phyloP scores from a whole-genome alignment of 2,113 vertebrate genomes.

The Callocephalon fimbriatum region DNA sequence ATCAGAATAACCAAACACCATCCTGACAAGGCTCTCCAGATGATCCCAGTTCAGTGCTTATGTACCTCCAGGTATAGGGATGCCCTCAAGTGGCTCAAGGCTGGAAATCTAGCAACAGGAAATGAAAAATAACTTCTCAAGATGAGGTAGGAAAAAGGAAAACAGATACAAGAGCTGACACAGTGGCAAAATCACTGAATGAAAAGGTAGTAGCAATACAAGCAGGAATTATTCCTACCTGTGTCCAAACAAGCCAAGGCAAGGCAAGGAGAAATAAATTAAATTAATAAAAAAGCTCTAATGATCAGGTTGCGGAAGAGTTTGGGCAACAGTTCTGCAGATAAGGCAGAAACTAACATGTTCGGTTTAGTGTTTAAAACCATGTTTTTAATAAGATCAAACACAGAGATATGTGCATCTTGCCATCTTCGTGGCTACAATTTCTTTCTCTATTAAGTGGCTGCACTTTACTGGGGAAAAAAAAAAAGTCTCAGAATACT shows the following conservation, averaged over 20 bases:
- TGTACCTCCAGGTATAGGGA: neutral
- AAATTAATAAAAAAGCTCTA: neutral
- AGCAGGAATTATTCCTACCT: neutral
- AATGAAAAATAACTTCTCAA: neutral
- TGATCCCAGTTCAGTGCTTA: neutral
- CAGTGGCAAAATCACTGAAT: neutral
- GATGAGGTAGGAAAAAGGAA: neutral
- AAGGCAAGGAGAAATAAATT: neutral
- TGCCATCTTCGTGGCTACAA: neutral
- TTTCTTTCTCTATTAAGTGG: neutral
- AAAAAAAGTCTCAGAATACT: neutral
- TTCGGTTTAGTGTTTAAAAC: neutral
- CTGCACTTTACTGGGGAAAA: neutral
- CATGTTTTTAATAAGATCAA: neutral
- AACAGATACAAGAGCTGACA: neutral
- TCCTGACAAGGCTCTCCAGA: neutral
- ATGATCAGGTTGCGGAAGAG: rapidly evolving
- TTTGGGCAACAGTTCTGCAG: neutral
- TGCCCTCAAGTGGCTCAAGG: neutral
- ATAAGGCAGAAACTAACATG: neutral
- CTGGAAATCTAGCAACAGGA: neutral
- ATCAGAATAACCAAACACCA: neutral
- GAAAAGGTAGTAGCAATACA: neutral
- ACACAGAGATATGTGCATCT: neutral
- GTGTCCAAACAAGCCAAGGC: neutral